These are phyloP conservation scores for Jaculus jaculus DNA, from an alignment of 2,113 vertebrate genomes.

Conservation along the genomic window DNA sequence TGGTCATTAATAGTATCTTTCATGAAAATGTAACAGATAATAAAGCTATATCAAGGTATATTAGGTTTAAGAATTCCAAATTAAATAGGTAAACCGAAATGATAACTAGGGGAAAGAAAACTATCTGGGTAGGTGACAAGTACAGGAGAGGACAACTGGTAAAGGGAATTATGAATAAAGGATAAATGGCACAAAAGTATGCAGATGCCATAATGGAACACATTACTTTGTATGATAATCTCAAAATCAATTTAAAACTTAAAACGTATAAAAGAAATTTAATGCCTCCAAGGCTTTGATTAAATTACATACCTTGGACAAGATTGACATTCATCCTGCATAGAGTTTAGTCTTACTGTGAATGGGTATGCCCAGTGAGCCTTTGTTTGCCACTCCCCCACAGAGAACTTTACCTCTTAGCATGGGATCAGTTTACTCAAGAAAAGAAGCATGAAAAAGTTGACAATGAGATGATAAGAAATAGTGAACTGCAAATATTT, in stretches of 20 bases:
- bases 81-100: neutral
- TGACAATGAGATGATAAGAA: neutral
- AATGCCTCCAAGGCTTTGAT: neutral
- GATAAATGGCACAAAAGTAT: neutral
- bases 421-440: neutral
- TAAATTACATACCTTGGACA: neutral
- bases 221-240: neutral
- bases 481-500: neutral
- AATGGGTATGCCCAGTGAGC: neutral
- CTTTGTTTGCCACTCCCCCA: neutral
- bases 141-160: neutral
- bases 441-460: neutral
- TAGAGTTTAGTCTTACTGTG: neutral
- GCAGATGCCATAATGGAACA: neutral
- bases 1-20: constrained; percentile 20
- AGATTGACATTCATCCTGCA: neutral
- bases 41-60: neutral
- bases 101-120: neutral
- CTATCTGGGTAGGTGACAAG: neutral
- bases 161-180: neutral
- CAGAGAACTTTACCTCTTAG: neutral
- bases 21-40: neutral
- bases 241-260: neutral
- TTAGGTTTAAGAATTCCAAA: neutral
- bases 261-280: neutral